Percentiles rank a stretch among this genome's conserved stretches.
Evolutionary conservation across 64 coral and sea anemone species (phyloP).

Genomic region (Montipora capricornis): DNA sequence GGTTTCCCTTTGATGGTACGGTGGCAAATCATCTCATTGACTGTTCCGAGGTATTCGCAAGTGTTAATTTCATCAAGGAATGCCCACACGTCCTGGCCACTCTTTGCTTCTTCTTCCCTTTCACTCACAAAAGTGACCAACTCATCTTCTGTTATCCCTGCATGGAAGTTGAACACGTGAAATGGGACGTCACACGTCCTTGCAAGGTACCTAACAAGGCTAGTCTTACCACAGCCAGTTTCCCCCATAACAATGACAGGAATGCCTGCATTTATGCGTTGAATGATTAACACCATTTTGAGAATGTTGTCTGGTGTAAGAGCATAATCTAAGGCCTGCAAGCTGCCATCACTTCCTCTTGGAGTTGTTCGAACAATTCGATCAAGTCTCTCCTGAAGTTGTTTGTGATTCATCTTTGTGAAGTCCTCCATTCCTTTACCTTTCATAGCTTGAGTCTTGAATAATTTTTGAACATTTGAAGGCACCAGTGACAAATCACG

Average conservation of each 20-base stretch:
- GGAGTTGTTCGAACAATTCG: constrained; percentile 54
- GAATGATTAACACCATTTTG: constrained; percentile 94
- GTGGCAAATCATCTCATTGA: constrained; percentile 89
- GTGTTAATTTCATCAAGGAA: constrained; percentile 94
- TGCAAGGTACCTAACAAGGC: constrained; percentile 74
- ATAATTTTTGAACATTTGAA: constrained; percentile 63
- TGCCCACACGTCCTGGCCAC: constrained; percentile 56
- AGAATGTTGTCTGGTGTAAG: constrained; percentile 93
- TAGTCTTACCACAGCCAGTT: constrained; percentile 85
- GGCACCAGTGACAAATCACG: constrained; percentile 63
- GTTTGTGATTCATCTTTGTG: constrained; percentile 40
- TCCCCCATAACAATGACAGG: constrained; percentile 87
- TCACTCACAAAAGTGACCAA: constrained; percentile 42
- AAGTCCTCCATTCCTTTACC: constrained; percentile 44
- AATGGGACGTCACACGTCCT: constrained; percentile 61
- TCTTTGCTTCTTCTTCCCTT: constrained; percentile 31
- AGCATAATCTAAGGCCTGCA: constrained; percentile 61
- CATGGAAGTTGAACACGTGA: constrained; percentile 67
- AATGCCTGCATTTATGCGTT: constrained; percentile 79
- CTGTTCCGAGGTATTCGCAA: constrained; percentile 85
- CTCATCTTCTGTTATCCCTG: constrained; percentile 64
- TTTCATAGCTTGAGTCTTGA: constrained; percentile 66
- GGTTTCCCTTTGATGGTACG: constrained; percentile 66
- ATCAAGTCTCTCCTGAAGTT: constrained; percentile 61
- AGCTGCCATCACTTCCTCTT: background rate